Base-by-base conservation (phyloP, 2,113 vertebrate species). In the Entelurus aequoreus region DNA sequence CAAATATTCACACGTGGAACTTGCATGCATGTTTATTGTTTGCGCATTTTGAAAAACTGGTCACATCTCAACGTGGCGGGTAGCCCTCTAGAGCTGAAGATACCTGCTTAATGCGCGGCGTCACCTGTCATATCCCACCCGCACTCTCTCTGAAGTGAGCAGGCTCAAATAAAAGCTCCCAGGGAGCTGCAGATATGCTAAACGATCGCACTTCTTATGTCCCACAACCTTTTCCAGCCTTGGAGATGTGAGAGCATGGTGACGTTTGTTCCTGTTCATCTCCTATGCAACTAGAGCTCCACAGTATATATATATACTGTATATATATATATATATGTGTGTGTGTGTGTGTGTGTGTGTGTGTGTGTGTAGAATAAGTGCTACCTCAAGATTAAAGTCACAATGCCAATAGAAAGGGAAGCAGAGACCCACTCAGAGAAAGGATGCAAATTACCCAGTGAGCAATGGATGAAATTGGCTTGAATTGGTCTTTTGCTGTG, bases 181-280 rank as follows among this genome's bases (percentile, higher is more conserved):
- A 14, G 76, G 73, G 79, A 84, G 70, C 63, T 8, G 40, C 51
- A 79, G 77, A 86, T 76, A 83, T 78, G 85, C 73, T 83, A 85
- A 89, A 87, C 62, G 74, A 77, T 86, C 77, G 72, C 68, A 79
- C 62, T 80, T 63, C 58, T 15, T 19, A 19, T 19, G 68, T 51
- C 63, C 42, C 51, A 67, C 73, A 74, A 74, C 69, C 71, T 68
- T 72, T 69, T 76, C 66, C 68, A 58, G 60, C 72, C 63, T 0
- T 62, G 59, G 44, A 74, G 70, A 77, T 73, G 62, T n/a, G 63
- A 66, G 65, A 10, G 60, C 40, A 16, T 10, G 36, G 10, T 11
- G 54, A 61, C 69, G 65, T 66, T 66, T 75, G 68, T 65, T 72
- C 56, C 48, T 54, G 16, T 48, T 59, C 59, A 36, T 48, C 72